A percentile compares a stretch with the other conserved stretches of the same genome.
Evolutionary conservation across 2,888 invertebrate species (phyloP).

Genomic region (Spialia ferax): DNA sequence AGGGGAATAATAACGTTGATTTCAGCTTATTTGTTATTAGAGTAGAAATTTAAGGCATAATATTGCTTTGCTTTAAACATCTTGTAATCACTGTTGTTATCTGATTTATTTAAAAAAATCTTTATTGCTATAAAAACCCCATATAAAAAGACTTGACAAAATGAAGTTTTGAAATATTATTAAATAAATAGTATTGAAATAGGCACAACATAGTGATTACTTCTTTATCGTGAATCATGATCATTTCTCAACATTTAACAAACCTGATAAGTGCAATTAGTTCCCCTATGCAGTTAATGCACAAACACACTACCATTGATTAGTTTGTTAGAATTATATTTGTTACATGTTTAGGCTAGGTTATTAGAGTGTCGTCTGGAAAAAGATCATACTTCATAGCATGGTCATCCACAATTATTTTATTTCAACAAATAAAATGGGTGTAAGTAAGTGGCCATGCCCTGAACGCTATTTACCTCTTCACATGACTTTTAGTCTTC

Average conservation of each 20-base stretch:
- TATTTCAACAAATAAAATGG: too few relatives aligned
- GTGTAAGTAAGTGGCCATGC: too few relatives aligned
- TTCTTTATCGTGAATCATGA: background rate
- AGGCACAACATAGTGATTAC: background rate
- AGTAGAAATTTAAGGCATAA: slow-evolving; percentile 30
- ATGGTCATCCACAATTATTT: too few relatives aligned
- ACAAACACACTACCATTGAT: background rate
- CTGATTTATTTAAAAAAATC: background rate
- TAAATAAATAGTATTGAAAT: too few relatives aligned
- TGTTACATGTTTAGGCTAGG: too few relatives aligned
- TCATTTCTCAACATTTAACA: background rate
- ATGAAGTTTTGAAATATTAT: too few relatives aligned
- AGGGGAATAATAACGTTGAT: too few relatives aligned
- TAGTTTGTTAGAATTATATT: too few relatives aligned
- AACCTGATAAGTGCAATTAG: slow-evolving; percentile 3
- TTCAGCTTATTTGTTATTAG: slow-evolving; percentile 19
- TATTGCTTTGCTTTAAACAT: slow-evolving; percentile 30
- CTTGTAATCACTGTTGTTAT: background rate
- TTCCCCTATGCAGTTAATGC: background rate
- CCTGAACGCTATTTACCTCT: too few relatives aligned
- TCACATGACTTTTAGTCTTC: too few relatives aligned
- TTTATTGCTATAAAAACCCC: background rate
- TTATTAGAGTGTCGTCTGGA: too few relatives aligned
- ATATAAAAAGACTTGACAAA: background rate
- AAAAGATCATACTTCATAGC: too few relatives aligned